Evolutionary conservation across 2,113 vertebrate species (phyloP).

Genomic region (Pitta sordida): DNA sequence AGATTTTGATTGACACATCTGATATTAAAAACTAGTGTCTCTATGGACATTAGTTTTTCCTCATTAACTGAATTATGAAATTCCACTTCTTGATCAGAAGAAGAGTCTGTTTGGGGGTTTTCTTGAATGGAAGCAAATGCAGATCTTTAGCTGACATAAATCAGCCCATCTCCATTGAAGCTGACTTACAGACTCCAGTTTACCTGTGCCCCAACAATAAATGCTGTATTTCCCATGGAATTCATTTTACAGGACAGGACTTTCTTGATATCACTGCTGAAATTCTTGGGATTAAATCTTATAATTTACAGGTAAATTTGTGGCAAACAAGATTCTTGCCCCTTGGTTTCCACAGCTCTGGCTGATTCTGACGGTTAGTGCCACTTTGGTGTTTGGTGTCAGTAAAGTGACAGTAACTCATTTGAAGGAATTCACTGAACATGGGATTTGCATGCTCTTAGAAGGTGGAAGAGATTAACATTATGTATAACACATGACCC

Average conservation of each 20-base stretch:
- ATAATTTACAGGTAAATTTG: background rate
- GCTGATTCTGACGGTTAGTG: background rate
- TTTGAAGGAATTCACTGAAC: background rate
- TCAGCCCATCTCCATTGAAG: background rate
- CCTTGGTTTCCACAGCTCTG: background rate
- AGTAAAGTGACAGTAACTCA: background rate
- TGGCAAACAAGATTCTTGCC: background rate
- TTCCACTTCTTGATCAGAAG: background rate
- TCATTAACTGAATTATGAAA: constrained; percentile 31
- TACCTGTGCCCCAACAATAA: background rate
- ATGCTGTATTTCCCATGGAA: background rate
- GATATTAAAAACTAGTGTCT: constrained; percentile 43
- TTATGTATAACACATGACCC: too few relatives aligned
- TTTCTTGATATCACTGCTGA: background rate
- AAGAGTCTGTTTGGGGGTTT: background rate
- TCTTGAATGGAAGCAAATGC: background rate
- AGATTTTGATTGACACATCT: constrained; percentile 53
- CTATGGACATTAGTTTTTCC: background rate
- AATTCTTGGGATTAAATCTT: background rate
- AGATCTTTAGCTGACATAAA: background rate
- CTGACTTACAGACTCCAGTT: background rate
- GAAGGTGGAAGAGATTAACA: background rate
- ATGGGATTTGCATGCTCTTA: background rate
- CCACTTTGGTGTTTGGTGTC: background rate
- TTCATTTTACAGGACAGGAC: background rate